Evolutionary conservation across 1,140 invertebrate genomes (phyloP).

Genomic region (Musca domestica): DNA sequence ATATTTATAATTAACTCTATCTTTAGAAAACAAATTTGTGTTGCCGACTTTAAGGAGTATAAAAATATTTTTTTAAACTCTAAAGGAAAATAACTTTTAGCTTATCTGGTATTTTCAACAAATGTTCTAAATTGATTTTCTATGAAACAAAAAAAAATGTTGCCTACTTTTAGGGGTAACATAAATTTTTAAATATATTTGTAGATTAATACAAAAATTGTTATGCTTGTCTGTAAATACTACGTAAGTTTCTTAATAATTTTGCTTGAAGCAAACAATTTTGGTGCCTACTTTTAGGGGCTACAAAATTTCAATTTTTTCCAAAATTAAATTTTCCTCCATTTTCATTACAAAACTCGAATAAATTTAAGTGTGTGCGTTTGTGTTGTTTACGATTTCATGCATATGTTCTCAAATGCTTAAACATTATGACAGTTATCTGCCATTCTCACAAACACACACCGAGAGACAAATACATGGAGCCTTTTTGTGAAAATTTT

Average conservation of each 20-base stretch:
- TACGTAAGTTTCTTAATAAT: neutral
- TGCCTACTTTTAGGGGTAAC: neutral
- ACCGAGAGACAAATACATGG: neutral
- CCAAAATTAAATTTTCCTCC: neutral
- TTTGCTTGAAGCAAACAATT: neutral
- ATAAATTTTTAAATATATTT: neutral
- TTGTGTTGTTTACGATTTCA: neutral
- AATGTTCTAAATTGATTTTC: too few relatives aligned
- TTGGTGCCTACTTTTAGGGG: neutral
- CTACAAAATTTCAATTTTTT: neutral
- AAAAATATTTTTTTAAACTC: neutral
- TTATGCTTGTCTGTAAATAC: neutral
- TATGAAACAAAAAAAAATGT: too few relatives aligned
- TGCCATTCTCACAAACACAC: neutral
- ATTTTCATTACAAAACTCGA: neutral
- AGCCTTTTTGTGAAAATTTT: slow-evolving; percentile 1
- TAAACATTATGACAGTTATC: neutral
- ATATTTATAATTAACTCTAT: neutral
- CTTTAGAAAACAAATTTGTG: neutral
- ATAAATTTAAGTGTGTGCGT: neutral
- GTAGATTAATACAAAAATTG: neutral
- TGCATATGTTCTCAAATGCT: neutral
- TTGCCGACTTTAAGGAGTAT: neutral
- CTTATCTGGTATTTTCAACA: too few relatives aligned
- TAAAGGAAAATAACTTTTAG: too few relatives aligned